A percentile compares a stretch with the other conserved stretches of the same genome.
These are phyloP conservation scores for Papilio elwesi DNA, from an alignment of 2,888 invertebrate species.

Conservation along the genomic window DNA sequence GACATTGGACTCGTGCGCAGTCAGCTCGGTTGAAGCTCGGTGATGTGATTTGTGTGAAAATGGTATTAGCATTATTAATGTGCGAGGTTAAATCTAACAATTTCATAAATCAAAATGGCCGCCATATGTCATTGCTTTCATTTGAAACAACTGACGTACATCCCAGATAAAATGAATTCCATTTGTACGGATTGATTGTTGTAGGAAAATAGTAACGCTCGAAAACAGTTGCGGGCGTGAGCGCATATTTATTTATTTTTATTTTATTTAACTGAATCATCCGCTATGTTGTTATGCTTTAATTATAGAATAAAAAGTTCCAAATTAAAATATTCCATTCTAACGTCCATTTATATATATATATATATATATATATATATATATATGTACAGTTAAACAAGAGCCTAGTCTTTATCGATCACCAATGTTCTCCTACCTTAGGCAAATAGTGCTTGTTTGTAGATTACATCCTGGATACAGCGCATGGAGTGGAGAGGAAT, in stretches of 20 bases:
- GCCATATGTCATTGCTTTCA: conserved; percentile 18
- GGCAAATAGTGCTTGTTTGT: conserved; percentile 25
- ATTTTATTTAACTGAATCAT: too few relatives aligned
- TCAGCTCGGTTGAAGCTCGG: too few relatives aligned
- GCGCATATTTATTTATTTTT: too few relatives aligned
- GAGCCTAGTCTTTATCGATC: background rate
- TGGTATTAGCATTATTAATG: background rate
- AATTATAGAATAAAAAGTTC: too few relatives aligned
- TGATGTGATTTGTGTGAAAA: too few relatives aligned
- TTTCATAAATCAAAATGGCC: conserved; percentile 16
- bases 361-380: too few relatives aligned
- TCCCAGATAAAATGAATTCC: conserved; percentile 20
- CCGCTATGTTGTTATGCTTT: too few relatives aligned
- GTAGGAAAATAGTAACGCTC: background rate
- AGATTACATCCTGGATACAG: conserved; percentile 5
- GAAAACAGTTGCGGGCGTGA: too few relatives aligned
- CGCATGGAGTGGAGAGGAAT: background rate
- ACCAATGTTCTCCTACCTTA: background rate
- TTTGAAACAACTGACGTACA: conserved; percentile 21
- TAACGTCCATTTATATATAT: too few relatives aligned
- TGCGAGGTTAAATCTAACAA: background rate
- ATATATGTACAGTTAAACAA: too few relatives aligned
- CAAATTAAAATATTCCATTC: too few relatives aligned
- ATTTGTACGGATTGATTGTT: conserved; percentile 13
- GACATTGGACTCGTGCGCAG: too few relatives aligned